Evolutionary conservation across 2,113 vertebrate species (phyloP).

Genomic region (Eudyptes chrysolophus): DNA sequence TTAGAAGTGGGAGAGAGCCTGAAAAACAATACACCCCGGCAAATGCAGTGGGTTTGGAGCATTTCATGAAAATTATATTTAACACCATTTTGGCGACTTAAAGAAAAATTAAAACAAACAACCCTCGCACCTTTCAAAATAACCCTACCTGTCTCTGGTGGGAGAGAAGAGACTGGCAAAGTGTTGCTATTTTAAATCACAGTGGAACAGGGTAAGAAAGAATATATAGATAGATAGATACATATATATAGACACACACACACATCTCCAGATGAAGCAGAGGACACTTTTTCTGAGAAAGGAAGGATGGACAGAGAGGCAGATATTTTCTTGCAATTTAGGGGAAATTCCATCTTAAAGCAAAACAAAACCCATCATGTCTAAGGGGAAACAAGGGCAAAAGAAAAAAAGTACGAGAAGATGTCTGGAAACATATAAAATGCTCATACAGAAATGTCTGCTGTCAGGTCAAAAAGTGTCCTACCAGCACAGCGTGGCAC

Average conservation of each 20-base stretch:
- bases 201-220: background rate
- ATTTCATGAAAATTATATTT: constrained; percentile 10
- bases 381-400: background rate
- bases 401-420: background rate
- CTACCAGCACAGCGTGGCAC: background rate
- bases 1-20: constrained; percentile 57
- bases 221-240: background rate
- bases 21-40: constrained; percentile 57
- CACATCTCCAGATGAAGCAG: background rate
- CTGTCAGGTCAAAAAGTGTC: background rate
- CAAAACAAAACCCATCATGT: background rate
- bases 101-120: constrained; percentile 64
- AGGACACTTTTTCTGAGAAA: background rate
- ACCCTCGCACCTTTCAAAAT: constrained; percentile 56
- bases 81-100: constrained; percentile 38
- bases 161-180: constrained; percentile 38
- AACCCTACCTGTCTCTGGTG: constrained; percentile 59
- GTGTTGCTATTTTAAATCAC: constrained; percentile 49
- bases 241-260: background rate
- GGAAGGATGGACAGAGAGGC: background rate
- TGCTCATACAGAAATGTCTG: background rate
- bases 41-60: constrained; percentile 32
- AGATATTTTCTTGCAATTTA: background rate
- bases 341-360: background rate
- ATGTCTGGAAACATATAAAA: background rate